These are phyloP conservation scores for Entomyzon cyanotis DNA, from an alignment of 2,113 vertebrate species.

Conservation along the genomic window DNA sequence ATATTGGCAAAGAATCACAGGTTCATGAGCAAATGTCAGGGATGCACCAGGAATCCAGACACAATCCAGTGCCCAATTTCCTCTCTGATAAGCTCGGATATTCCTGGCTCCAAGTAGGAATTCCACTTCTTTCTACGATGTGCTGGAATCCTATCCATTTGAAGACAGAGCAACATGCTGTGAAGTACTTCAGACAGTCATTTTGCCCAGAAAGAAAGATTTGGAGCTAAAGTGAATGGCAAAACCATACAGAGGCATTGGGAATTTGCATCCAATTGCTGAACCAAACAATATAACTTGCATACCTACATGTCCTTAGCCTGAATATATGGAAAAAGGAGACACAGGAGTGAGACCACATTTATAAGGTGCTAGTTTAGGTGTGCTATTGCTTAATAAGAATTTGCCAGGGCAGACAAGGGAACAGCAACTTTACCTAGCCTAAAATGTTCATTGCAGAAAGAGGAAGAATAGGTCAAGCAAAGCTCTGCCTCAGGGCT, in stretches of 20 bases:
- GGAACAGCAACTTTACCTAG: background rate
- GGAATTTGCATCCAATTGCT: background rate
- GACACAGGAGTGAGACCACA: background rate
- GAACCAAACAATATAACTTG: background rate
- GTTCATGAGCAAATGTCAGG: background rate
- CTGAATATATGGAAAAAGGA: background rate
- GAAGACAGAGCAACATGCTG: background rate
- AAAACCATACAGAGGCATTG: background rate
- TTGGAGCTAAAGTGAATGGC: background rate
- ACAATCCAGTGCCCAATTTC: background rate
- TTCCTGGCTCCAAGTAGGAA: background rate
- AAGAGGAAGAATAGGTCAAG: background rate
- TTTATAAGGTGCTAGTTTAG: background rate
- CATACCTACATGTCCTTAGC: background rate
- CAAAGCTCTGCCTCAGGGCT: background rate
- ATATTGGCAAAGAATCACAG: background rate
- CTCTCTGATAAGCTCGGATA: background rate
- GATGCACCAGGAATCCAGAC: background rate
- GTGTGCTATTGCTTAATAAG: background rate
- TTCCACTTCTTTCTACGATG: background rate
- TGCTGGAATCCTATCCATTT: background rate
- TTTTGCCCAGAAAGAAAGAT: background rate
- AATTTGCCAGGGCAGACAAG: background rate
- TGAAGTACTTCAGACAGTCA: background rate
- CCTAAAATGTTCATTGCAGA: background rate